Base-by-base conservation (phyloP, 2,113 vertebrate species). In the Columba janthina region DNA sequence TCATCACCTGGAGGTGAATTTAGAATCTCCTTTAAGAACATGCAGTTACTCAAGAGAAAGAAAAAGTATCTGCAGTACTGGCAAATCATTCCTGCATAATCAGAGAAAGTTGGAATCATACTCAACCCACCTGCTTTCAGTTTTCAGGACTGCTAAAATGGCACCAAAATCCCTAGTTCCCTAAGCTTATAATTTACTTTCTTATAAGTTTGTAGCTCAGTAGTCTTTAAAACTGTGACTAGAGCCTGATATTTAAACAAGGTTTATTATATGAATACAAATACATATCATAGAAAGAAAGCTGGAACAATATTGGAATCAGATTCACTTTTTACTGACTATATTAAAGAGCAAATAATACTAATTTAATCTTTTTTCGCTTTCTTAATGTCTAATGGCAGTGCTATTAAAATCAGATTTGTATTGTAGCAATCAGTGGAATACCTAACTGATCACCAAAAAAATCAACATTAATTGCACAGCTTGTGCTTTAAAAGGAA, bases 211-310 rank as follows among this genome's bases (percentile, higher is more conserved):
- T 91, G 53, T 88, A 88, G 60, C 21, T 96, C 53, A 32, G 24
- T 34, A 74, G 44, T 92, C 42, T 94, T 88, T 84, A 90, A 83
- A 93, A 92, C 22, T 57, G 46, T 62, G 32, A 9, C n/a, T 83
- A 67, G 38, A 77, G 93, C 10, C 11, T 95, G 88, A 80, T 95
- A 88, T 97, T 95, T 96, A 86, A 95, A 88, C 72, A 90, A 74
- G 50, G 4, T 62, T 95, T 93, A 73, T 90, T 80, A 20, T 62
- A 72, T 46, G 26, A 96, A 66, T 73, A 66, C 40, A 85, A 83
- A 85, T 65, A 85, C 31, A 65, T 58, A 51, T 32, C 40, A 85
- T 12, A 44, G 46, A 83, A 88, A 66, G 34, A 83, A 94, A 80
- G 8, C 9, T 86, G 29, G 64, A 93, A 76, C 6, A 71, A 77